A percentile compares a stretch with the other conserved stretches of the same genome.
phyloP scores from a whole-genome alignment of 2,888 invertebrate species.

The Rhabditophanes sp. region DNA sequence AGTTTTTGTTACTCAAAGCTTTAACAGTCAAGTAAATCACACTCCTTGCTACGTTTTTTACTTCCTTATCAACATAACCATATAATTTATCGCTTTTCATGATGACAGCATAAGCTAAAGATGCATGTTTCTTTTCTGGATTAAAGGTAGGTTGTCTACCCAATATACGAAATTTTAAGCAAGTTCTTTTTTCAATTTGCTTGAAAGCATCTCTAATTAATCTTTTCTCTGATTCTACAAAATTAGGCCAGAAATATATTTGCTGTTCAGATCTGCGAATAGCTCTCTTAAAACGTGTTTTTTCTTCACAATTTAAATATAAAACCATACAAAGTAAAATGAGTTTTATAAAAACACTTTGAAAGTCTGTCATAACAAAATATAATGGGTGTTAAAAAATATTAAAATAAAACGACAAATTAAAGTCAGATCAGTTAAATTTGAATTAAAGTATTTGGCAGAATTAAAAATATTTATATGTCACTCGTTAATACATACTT shows the following conservation, averaged over 20 bases:
- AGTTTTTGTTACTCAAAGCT: constrained; percentile 16
- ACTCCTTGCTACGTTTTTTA: constrained; percentile 32
- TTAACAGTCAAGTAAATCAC: constrained; percentile 31
- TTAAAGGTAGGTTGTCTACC: constrained; percentile 7
- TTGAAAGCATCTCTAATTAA: constrained; percentile 28
- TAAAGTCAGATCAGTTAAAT: no score
- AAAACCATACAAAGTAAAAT: no score
- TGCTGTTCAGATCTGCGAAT: constrained; percentile 22
- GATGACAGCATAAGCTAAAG: constrained; percentile 30
- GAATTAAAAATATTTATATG: no score
- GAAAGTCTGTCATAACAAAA: no score
- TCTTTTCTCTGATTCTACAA: constrained; percentile 23
- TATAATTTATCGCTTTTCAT: constrained; percentile 35
- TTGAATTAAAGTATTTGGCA: no score
- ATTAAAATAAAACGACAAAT: no score
- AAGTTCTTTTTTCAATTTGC: constrained; percentile 34
- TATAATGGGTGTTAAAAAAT: no score
- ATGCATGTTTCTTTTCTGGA: constrained; percentile 2
- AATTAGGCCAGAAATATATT: constrained; percentile 39
- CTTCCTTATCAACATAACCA: constrained; percentile 35
- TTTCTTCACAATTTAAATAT: no score
- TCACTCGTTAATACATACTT: no score
- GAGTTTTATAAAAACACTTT: no score
- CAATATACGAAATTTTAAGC: constrained; percentile 27
- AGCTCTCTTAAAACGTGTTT: no score